phyloP scores from a whole-genome alignment of 2,888 invertebrate genomes.

The Eupeodes latifasciatus region DNA sequence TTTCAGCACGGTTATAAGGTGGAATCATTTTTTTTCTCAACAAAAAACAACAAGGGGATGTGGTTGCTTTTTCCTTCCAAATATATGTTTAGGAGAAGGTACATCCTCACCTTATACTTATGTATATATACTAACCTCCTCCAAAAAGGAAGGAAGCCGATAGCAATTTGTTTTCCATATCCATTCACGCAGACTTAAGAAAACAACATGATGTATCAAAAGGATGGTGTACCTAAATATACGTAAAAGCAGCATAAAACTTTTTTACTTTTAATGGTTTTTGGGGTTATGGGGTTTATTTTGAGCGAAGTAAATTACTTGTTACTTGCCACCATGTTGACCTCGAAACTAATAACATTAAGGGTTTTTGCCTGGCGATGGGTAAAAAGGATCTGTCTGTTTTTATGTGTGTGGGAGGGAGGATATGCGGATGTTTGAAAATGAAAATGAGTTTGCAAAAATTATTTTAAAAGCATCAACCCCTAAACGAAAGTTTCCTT shows the following conservation, averaged over 20 bases:
- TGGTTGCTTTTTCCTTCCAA: not conserved
- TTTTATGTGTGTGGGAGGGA: too few species aligned
- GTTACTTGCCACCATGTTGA: constrained; percentile 20
- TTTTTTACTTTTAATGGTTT: constrained; percentile 29
- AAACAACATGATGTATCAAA: constrained; percentile 20
- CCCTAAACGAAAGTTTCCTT: not conserved
- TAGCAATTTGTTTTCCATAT: constrained; percentile 39
- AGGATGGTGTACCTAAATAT: not conserved
- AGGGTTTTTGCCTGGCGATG: not conserved
- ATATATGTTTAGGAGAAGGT: too few species aligned
- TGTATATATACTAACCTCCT: not conserved
- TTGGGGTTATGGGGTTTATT: constrained; percentile 8
- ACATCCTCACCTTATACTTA: too few species aligned
- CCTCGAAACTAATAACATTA: constrained; percentile 26
- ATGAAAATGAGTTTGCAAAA: not conserved
- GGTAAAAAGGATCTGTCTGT: too few species aligned
- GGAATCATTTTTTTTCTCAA: constrained; percentile 55
- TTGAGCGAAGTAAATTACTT: constrained; percentile 26
- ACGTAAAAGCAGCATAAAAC: not conserved
- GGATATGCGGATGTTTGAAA: not conserved
- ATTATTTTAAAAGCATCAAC: not conserved
- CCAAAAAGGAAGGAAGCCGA: constrained; percentile 4
- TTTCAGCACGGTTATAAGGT: constrained; percentile 47
- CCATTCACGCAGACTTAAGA: constrained; percentile 38
- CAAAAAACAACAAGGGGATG: constrained; percentile 37